These are phyloP conservation scores for Drosophila kurseongensis DNA, from an alignment of 1,140 invertebrate species.

Conservation along the genomic window DNA sequence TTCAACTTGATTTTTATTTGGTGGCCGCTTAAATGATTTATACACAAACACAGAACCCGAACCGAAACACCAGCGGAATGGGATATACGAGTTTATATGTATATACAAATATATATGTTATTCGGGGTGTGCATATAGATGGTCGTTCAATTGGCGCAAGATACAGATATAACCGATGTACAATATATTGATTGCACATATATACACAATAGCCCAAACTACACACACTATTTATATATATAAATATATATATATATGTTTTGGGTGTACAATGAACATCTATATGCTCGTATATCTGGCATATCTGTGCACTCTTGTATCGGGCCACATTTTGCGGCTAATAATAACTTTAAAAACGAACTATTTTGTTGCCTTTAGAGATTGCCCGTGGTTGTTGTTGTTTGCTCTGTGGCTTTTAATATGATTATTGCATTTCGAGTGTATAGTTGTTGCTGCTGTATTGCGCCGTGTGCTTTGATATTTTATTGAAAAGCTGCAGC, in stretches of 20 bases:
- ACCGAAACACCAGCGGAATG: constrained; percentile 22
- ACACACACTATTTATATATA: constrained; percentile 36
- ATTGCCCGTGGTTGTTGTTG: constrained; percentile 54
- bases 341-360: constrained; percentile 83
- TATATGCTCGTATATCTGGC: constrained; percentile 37
- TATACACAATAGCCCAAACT: constrained; percentile 32
- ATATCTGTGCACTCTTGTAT: constrained; percentile 53
- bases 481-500: constrained; percentile 38
- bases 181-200: constrained; percentile 70
- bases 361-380: constrained; percentile 80
- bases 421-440: constrained; percentile 82
- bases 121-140: constrained; percentile 32
- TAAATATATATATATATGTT: constrained; percentile 12
- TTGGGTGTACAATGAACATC: constrained; percentile 21
- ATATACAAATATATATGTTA: constrained; percentile 4
- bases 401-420: constrained; percentile 69
- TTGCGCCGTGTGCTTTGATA: constrained; percentile 43
- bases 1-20: constrained; percentile 82
- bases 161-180: constrained; percentile 65
- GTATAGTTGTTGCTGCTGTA: constrained; percentile 24
- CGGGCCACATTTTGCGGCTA: constrained; percentile 78
- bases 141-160: constrained; percentile 72
- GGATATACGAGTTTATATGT: constrained; percentile 9
- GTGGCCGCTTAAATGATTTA: constrained; percentile 81
- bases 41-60: constrained; percentile 57